These are phyloP conservation scores for Pseudolycoriella hygida DNA, from an alignment of 2,888 invertebrate genomes.

Conservation along the genomic window DNA sequence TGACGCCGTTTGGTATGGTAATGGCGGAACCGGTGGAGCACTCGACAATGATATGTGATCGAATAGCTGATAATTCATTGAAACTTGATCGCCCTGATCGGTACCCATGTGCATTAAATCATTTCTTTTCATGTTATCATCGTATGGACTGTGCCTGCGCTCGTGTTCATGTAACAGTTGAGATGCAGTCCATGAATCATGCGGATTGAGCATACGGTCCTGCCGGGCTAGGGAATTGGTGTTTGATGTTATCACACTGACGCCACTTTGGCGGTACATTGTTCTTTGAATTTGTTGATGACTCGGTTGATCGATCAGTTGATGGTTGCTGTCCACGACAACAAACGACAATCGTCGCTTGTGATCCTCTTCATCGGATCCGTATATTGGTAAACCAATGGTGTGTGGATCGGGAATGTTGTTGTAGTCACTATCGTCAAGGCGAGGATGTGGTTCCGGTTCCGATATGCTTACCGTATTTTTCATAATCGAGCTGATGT, in stretches of 20 bases:
- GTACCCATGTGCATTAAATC: constrained; percentile 10
- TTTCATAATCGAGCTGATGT: neutral
- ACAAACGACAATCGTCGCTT: constrained; percentile 32
- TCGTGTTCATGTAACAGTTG: constrained; percentile 38
- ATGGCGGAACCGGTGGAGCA: constrained; percentile 33
- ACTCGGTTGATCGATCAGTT: constrained; percentile 29
- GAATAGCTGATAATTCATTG: neutral
- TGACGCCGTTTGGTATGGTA: constrained; percentile 19
- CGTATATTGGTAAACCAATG: constrained; percentile 29
- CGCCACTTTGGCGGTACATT: constrained; percentile 14
- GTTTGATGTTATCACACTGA: constrained; percentile 23
- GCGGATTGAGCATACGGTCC: constrained; percentile 32
- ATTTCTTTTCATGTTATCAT: constrained; percentile 14
- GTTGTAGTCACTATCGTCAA: constrained; percentile 13
- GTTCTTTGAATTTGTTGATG: constrained; percentile 22
- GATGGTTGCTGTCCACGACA: constrained; percentile 30
- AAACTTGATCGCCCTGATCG: constrained; percentile 11
- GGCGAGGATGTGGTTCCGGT: constrained; percentile 12
- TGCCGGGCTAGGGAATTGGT: constrained; percentile 27
- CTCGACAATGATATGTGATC: neutral
- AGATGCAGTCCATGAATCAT: constrained; percentile 40
- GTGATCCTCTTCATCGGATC: constrained; percentile 28
- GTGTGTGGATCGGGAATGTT: constrained; percentile 28
- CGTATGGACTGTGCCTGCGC: constrained; percentile 33
- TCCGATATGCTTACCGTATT: constrained; percentile 3